Base-by-base conservation (phyloP, 2,888 invertebrate species). In the Scaptomyza caliginosa region DNA sequence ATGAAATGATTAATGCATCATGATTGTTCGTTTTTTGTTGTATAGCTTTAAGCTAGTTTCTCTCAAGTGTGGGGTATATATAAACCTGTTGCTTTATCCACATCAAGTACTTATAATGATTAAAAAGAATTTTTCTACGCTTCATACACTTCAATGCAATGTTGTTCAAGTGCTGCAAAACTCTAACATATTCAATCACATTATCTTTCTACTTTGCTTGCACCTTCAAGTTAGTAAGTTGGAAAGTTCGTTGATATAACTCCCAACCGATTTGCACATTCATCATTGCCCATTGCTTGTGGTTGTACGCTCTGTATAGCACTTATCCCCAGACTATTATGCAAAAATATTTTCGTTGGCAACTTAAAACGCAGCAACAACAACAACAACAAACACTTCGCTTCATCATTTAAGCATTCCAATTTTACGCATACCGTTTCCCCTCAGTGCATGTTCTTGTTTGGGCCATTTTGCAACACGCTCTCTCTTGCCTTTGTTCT, bases 321-420 rank as follows among this genome's bases (percentile, higher is more conserved):
- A 63, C 54, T 57, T 69, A 69, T 55, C 21, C 48, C 52, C 40
- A 24, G 30, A 62, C 30, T 55, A 74, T 67, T 71, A 73, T 71
- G 68, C 45, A 71, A 71, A 34, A 73, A 56, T 55, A 59, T 45
- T 64, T 28, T 55, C 13, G 50, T 39, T 54, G 36, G 40, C 57
- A 72, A 74, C 74, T 75, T 70, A 69, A 74, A 74, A 67, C 51
- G 52, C 57, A 30, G 55, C 45, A 68, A 30, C 49, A 32, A 13
- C 46, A 51, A 24, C 42, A 51, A 51, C 17, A 46, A 40, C 17
- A 45, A 34, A 30, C 8, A 52, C 51, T 51, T 74, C 77, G 58
- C 77, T 86, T 80, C 64, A 80, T 86, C 84, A 83, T 80, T 86
- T 86, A 76, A 73, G 85, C 54, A 84, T 78, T 67, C 67, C 67